A percentile compares a stretch with the other conserved stretches of the same genome.
Evolutionary conservation across 2,797 vertebrate species (phyloP).

Genomic region (Siniperca undulata): DNA sequence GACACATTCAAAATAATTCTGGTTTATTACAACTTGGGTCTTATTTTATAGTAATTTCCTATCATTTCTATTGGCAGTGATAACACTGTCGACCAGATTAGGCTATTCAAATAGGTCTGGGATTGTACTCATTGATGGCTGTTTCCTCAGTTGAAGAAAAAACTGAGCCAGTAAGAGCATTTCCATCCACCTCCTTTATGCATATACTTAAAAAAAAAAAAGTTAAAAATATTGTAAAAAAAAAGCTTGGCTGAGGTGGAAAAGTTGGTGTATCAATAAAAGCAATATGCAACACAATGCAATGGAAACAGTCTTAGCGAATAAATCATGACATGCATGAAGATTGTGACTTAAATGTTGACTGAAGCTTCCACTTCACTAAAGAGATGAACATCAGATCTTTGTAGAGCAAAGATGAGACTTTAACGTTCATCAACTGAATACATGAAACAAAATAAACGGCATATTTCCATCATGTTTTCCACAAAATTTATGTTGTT

Average conservation of each 20-base stretch:
- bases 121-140: too few relatives aligned
- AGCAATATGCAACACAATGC: not conserved
- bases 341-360: not conserved
- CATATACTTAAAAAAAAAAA: not conserved
- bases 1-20: too few relatives aligned
- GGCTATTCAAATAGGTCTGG: too few relatives aligned
- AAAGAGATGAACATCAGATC: not conserved
- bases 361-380: not conserved
- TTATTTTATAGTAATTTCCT: too few relatives aligned
- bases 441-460: not conserved
- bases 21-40: too few relatives aligned
- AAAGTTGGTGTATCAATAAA: too few relatives aligned
- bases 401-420: not conserved
- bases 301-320: not conserved
- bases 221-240: not conserved
- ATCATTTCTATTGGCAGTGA: too few relatives aligned
- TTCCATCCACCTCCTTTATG: not conserved
- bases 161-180: not conserved
- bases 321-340: not conserved
- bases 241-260: not conserved
- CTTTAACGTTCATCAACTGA: not conserved
- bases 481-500: not conserved
- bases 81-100: too few relatives aligned
- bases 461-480: not conserved
- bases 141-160: too few relatives aligned